phyloP scores from a whole-genome alignment of 2,113 vertebrate genomes.

The Nettapus auritus region DNA sequence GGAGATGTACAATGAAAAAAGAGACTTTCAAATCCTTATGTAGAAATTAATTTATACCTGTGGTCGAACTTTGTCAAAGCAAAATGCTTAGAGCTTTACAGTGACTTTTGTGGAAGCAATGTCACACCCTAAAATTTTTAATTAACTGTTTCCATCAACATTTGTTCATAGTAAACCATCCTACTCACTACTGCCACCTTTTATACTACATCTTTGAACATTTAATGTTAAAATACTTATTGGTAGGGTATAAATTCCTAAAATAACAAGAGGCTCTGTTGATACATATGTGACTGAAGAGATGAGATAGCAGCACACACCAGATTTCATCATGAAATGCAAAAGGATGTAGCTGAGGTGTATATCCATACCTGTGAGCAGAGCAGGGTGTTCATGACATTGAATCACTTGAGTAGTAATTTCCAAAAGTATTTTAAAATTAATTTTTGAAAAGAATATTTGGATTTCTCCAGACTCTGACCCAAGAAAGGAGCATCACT shows the following conservation, averaged over 20 bases:
- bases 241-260: background rate
- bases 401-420: fast-evolving
- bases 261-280: background rate
- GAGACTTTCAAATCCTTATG: background rate
- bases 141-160: background rate
- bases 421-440: background rate
- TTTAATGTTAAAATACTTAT: background rate
- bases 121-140: fast-evolving
- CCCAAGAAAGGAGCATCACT: background rate
- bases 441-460: background rate
- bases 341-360: background rate
- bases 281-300: background rate
- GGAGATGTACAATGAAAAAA: background rate
- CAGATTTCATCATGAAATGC: background rate
- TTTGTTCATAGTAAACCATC: background rate
- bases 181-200: background rate
- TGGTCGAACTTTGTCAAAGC: background rate
- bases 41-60: background rate
- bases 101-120: background rate
- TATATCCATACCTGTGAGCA: background rate
- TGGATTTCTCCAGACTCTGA: background rate
- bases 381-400: fast-evolving
- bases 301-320: background rate
- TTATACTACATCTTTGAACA: background rate
- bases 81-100: background rate